Conservation (phyloP, 2,888 invertebrate species). For the Hirtodrosophila cameraria region DNA sequence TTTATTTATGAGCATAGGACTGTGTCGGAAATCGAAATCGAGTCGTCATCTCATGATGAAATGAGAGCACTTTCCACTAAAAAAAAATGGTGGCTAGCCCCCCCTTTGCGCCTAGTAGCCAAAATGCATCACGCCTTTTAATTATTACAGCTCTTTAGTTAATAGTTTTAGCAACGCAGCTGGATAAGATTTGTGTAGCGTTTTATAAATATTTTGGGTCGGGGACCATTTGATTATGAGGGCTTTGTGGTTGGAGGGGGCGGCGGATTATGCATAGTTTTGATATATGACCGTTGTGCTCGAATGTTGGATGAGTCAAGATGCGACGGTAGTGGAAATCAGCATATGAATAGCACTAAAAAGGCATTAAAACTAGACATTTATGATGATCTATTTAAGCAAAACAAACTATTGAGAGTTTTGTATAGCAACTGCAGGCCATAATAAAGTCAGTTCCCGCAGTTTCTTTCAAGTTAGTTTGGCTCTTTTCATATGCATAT, state of each 20-base stretch:
- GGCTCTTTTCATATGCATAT: constrained; percentile 38
- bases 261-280: constrained; percentile 21
- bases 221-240: constrained; percentile 36
- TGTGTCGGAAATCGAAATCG: constrained; percentile 65
- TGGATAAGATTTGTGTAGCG: constrained; percentile 57
- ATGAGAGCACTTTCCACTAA: constrained; percentile 70
- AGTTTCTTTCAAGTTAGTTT: constrained; percentile 34
- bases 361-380: constrained; percentile 64
- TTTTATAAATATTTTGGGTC: not conserved
- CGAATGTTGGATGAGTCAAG: constrained; percentile 17
- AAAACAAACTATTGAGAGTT: constrained; percentile 49
- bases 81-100: constrained; percentile 13
- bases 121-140: constrained; percentile 71
- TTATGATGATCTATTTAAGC: constrained; percentile 76
- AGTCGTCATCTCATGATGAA: constrained; percentile 73
- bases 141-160: constrained; percentile 77
- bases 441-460: constrained; percentile 60
- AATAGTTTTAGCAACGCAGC: constrained; percentile 76
- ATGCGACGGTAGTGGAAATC: constrained; percentile 53
- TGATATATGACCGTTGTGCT: constrained; percentile 55
- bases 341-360: constrained; percentile 61
- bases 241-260: constrained; percentile 58
- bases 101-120: constrained; percentile 48
- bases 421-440: constrained; percentile 26
- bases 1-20: constrained; percentile 68